Evolutionary conservation across 2,113 vertebrate species (phyloP).

Genomic region (Alligator sinensis): DNA sequence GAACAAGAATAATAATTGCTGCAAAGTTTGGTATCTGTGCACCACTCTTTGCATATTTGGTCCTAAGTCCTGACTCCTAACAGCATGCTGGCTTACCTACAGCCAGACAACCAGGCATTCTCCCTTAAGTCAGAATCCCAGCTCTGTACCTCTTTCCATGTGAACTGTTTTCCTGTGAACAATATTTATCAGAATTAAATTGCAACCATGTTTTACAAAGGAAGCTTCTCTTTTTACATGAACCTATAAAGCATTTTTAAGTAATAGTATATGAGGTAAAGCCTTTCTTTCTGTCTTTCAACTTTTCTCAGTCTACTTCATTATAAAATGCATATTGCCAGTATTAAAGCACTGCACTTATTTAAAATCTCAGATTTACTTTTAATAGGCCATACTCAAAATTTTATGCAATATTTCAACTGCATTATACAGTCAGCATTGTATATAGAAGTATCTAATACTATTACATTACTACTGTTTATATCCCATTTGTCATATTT

Average conservation of each 20-base stretch:
- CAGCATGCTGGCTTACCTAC: too few relatives aligned
- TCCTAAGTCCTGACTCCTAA: background rate
- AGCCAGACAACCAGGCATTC: background rate
- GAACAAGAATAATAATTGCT: background rate
- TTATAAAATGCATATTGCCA: background rate
- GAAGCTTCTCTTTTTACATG: background rate
- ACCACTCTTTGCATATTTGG: too few relatives aligned
- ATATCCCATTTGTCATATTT: background rate
- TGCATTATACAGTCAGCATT: background rate
- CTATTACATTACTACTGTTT: slow-evolving; percentile 5
- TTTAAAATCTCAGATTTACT: background rate
- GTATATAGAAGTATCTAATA: background rate
- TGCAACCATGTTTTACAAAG: background rate
- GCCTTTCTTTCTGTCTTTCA: background rate
- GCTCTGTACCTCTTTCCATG: background rate
- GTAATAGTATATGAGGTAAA: background rate
- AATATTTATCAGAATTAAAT: background rate
- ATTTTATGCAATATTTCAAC: background rate
- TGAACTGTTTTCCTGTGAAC: background rate
- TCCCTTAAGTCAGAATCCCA: background rate
- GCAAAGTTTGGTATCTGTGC: too few relatives aligned
- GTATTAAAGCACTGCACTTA: background rate
- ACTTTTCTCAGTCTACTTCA: background rate
- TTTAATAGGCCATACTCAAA: background rate
- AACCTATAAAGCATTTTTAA: background rate